Evolutionary conservation across 1,140 invertebrate genomes (phyloP).

Genomic region (Dryas iulia): DNA sequence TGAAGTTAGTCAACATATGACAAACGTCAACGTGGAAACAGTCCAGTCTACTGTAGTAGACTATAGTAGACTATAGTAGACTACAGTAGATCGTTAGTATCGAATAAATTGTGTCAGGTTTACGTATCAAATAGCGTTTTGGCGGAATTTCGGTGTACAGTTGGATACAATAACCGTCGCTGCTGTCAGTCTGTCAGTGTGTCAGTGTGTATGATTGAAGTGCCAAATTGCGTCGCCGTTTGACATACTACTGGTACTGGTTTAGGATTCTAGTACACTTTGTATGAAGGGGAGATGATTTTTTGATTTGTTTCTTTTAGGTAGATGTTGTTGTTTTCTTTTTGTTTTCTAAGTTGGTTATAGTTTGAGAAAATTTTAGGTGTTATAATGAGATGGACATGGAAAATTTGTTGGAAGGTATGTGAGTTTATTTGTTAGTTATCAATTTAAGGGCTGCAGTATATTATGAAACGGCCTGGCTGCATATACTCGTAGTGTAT

Average conservation of each 20-base stretch:
- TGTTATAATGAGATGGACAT: no score
- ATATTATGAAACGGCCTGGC: no score
- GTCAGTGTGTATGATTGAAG: conserved; percentile 25
- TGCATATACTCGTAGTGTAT: no score
- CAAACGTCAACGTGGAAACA: background rate
- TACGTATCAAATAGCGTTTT: conserved; percentile 25
- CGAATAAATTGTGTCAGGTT: conserved; percentile 25
- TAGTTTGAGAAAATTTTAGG: no score
- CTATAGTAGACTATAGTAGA: background rate
- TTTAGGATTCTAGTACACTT: conserved; percentile 4
- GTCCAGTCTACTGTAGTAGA: no score
- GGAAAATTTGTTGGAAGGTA: no score
- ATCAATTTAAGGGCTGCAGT: no score
- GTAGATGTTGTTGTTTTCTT: background rate
- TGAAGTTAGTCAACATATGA: background rate
- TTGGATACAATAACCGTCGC: conserved; percentile 30
- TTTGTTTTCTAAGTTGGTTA: background rate
- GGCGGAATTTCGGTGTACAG: conserved; percentile 17
- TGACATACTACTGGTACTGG: background rate
- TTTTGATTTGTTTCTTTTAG: background rate
- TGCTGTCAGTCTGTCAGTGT: conserved; percentile 25
- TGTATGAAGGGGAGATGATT: no score
- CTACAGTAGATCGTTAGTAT: conserved; percentile 15
- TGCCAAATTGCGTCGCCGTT: conserved; percentile 14
- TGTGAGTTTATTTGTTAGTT: no score